Evolutionary conservation across 2,113 vertebrate genomes (phyloP).

Genomic region (Gasterosteus nipponicus): DNA sequence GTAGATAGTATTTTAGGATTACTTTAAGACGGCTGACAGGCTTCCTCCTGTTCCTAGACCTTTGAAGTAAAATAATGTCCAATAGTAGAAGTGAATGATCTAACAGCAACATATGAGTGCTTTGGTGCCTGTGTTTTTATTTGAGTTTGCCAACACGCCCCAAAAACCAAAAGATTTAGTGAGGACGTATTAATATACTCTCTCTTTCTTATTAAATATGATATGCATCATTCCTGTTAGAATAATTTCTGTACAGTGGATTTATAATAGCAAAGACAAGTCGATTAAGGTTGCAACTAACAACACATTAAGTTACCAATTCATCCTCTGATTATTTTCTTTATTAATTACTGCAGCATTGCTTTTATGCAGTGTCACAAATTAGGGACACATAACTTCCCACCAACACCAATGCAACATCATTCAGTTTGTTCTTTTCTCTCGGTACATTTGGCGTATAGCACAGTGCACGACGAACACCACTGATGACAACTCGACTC

Average conservation of each 20-base stretch:
- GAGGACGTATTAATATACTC: neutral
- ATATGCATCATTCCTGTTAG: constrained; percentile 1
- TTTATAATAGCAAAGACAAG: neutral
- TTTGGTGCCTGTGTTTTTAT: constrained; percentile 25
- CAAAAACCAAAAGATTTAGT: constrained; percentile 3
- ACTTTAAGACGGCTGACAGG: neutral
- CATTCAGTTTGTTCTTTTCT: no score
- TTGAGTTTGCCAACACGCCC: constrained; percentile 11
- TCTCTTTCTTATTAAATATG: neutral
- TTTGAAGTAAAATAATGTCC: constrained; percentile 32
- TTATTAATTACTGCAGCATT: neutral
- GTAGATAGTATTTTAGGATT: neutral
- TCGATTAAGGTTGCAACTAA: neutral
- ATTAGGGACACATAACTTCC: neutral
- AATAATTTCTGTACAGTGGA: neutral
- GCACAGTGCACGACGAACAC: no score
- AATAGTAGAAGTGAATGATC: constrained; percentile 50
- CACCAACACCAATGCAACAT: neutral
- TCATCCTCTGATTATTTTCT: constrained; percentile 14
- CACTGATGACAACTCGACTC: no score
- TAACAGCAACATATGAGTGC: constrained; percentile 60
- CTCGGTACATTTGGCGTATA: no score
- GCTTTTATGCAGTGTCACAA: neutral
- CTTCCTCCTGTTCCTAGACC: constrained; percentile 33
- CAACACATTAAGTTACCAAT: neutral